These are phyloP conservation scores for Athalia cordata DNA, from an alignment of 2,888 invertebrate species.

Conservation along the genomic window DNA sequence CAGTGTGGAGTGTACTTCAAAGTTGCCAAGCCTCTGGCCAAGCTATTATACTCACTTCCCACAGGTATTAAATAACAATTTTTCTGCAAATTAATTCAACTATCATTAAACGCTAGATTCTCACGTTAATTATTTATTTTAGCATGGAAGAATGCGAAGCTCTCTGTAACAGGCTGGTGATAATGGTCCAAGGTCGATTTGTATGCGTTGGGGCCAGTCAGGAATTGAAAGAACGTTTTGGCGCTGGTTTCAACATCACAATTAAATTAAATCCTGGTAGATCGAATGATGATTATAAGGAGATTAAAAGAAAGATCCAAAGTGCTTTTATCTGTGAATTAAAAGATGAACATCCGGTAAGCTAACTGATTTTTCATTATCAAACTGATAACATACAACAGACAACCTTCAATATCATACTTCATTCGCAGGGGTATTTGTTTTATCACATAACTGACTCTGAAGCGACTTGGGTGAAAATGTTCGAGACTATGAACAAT, in stretches of 20 bases:
- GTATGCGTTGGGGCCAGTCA: constrained; percentile 85
- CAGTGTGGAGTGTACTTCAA: constrained; percentile 30
- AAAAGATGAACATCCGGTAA: constrained; percentile 83
- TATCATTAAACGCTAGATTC: not conserved
- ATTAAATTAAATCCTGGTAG: constrained; percentile 72
- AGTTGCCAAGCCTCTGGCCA: constrained; percentile 32
- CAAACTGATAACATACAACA: not conserved
- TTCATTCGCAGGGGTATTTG: constrained; percentile 60
- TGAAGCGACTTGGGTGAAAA: constrained; percentile 66
- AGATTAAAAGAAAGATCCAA: constrained; percentile 75
- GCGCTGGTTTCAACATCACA: constrained; percentile 80
- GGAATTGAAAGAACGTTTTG: constrained; percentile 83
- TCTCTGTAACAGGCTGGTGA: constrained; percentile 84
- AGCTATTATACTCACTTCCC: constrained; percentile 39
- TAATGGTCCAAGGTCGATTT: constrained; percentile 84
- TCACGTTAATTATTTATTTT: constrained; percentile 51
- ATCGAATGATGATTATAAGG: constrained; percentile 62
- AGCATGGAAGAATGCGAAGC: constrained; percentile 94
- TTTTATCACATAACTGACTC: constrained; percentile 67
- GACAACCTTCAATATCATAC: not conserved
- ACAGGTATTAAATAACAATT: constrained; percentile 14
- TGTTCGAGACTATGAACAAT: constrained; percentile 66
- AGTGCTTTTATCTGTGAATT: constrained; percentile 77
- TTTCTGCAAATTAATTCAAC: not conserved
- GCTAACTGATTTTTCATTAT: constrained; percentile 51